These are phyloP conservation scores for Gerris lacustris DNA, from an alignment of 2,888 invertebrate species.

Conservation along the genomic window DNA sequence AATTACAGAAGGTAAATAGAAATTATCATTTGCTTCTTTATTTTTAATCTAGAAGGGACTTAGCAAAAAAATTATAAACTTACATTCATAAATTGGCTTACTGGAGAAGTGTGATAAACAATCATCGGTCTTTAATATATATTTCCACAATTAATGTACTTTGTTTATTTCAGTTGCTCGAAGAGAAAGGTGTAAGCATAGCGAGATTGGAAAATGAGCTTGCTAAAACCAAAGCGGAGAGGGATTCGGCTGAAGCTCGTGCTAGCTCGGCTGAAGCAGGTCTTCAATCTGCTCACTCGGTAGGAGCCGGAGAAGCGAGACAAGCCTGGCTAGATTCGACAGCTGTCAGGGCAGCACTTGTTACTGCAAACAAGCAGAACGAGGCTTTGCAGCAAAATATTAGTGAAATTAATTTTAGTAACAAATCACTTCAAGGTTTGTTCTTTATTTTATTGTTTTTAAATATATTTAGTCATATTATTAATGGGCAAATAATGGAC, in stretches of 20 bases:
- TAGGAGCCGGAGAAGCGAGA: conserved; percentile 19
- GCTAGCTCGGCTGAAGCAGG: conserved; percentile 18
- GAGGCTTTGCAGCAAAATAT: neutral
- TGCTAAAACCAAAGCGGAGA: conserved; percentile 12
- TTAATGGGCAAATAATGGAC: too few relatives aligned
- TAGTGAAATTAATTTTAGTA: neutral
- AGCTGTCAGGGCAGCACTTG: conserved; percentile 16
- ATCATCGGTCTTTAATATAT: too few relatives aligned
- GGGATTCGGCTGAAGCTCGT: conserved; percentile 19
- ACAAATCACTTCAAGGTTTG: neutral
- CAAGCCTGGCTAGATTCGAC: conserved; percentile 22
- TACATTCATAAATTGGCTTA: too few relatives aligned
- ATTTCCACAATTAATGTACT: neutral
- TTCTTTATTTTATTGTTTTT: neutral
- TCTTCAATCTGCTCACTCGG: conserved; percentile 22
- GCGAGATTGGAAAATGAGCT: conserved; percentile 13
- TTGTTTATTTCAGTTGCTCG: conserved; percentile 19
- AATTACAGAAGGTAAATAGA: conserved; percentile 15
- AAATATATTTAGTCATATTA: too few relatives aligned
- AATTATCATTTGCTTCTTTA: neutral
- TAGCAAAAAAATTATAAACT: neutral
- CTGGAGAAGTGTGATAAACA: too few relatives aligned
- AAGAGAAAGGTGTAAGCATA: conserved; percentile 19
- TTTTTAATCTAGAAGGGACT: neutral
- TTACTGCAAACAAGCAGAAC: conserved; percentile 16